phyloP scores from a whole-genome alignment of 1,140 invertebrate genomes.

The Eurosta solidaginis region DNA sequence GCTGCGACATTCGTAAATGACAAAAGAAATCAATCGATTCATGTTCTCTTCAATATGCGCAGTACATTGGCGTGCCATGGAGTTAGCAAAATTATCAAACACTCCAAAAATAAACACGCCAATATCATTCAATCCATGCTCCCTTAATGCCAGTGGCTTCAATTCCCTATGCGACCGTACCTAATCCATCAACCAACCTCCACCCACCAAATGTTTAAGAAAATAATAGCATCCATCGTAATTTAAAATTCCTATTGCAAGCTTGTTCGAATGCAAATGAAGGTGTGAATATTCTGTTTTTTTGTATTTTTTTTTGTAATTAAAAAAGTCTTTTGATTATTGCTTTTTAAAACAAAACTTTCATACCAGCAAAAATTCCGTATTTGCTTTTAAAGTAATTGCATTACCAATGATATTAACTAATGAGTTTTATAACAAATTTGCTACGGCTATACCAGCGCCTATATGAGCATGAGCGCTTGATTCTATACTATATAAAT shows the following conservation, averaged over 20 bases:
- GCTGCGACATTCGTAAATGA: too few species aligned
- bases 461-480: too few species aligned
- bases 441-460: too few species aligned
- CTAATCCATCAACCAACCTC: neutral
- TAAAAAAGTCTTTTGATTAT: neutral
- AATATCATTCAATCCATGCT: constrained; percentile 18
- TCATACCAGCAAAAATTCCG: too few species aligned
- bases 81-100: too few species aligned
- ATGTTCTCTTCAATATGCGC: too few species aligned
- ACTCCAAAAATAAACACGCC: neutral
- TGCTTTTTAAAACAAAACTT: neutral
- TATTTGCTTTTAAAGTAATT: too few species aligned
- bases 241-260: neutral
- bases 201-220: neutral
- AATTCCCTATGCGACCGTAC: neutral
- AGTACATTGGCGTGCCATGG: too few species aligned
- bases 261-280: neutral
- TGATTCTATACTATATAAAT: too few species aligned
- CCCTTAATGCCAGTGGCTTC: neutral
- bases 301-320: neutral
- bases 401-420: too few species aligned
- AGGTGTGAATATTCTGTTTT: neutral
- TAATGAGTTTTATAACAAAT: too few species aligned
- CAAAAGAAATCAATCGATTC: too few species aligned
- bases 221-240: neutral